These are phyloP conservation scores for Setophaga kirtlandii DNA, from an alignment of 2,113 vertebrate species.

Conservation along the genomic window DNA sequence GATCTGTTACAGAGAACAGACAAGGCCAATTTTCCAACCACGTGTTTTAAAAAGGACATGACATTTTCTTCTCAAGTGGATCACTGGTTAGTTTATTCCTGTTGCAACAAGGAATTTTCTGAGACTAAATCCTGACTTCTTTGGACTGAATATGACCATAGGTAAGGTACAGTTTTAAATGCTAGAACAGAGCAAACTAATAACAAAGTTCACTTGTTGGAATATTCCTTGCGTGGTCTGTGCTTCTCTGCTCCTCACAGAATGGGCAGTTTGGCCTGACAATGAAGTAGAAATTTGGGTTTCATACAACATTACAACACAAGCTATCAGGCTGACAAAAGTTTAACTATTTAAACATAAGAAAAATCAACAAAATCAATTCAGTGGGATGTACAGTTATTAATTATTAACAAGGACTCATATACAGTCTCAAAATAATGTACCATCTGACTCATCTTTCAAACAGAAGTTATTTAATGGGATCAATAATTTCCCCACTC, in stretches of 20 bases:
- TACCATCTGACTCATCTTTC: not conserved
- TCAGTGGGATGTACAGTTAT: not conserved
- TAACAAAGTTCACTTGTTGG: not conserved
- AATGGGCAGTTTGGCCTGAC: not conserved
- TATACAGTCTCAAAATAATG: not conserved
- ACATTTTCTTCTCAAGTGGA: not conserved
- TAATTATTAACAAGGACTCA: not conserved
- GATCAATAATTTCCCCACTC: conserved; percentile 85
- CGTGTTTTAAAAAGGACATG: not conserved
- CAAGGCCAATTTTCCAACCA: conserved; percentile 5
- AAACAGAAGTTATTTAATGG: not conserved
- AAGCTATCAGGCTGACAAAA: not conserved
- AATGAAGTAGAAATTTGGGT: not conserved
- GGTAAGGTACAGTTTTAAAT: not conserved
- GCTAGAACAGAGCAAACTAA: not conserved
- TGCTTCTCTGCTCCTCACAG: not conserved
- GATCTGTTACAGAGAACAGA: not conserved
- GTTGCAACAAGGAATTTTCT: not conserved
- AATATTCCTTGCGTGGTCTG: not conserved
- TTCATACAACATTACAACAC: not conserved
- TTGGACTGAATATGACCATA: not conserved
- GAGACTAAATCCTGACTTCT: not conserved
- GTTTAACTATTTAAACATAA: not conserved
- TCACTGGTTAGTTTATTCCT: not conserved
- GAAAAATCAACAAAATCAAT: not conserved